Evolutionary conservation across 2,888 invertebrate species (phyloP), one percentile per base, ranked within the genome.

Genomic region (Phlogophora meticulosa): DNA sequence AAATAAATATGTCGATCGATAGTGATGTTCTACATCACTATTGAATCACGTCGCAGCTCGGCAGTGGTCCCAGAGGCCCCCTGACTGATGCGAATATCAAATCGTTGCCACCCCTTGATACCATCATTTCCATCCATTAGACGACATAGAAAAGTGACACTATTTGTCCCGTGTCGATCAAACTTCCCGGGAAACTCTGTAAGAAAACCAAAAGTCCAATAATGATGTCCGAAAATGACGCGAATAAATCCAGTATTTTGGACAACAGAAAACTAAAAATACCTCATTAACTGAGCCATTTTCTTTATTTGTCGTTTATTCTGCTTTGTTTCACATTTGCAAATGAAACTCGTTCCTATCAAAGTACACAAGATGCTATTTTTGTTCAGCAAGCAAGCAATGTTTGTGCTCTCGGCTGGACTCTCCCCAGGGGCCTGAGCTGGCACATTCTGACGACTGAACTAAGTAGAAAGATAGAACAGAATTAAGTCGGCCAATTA

Each of bases 401-500:
- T 91, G 90, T 93, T 92, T 92, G 91, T 90, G 88, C 90, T 91
- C 90, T 87, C 87, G 86, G 87, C 92, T 93, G 94, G 95, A 91
- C 93, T 85, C 89, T 94, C 95, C 95, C 95, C 82, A 87, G 95
- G 94, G 95, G 89, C 90, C 94, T 92, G 91, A 95, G 93, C 95
- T 91, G 93, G 95, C 95, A 94, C 94, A 95, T 95, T 95, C 95
- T 95, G 94, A 95, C 94, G 94, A 95, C 95, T 95, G 94, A 94
- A 95, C 94, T 94, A 95, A 95, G 95, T 95, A 95, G 95, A 95
- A 94, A 95, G 95, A 95, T 95, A 95, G 95, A 93, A 95, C 93
- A 94, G 94, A 95, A 95, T 95, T 95, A 95, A 95, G 95, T 95
- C 94, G 93, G 93, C 94, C 95, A 95, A 95, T 95, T 95, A 95